These are phyloP conservation scores for Conus betulinus DNA, from an alignment of 1,140 invertebrate genomes.

Conservation along the genomic window DNA sequence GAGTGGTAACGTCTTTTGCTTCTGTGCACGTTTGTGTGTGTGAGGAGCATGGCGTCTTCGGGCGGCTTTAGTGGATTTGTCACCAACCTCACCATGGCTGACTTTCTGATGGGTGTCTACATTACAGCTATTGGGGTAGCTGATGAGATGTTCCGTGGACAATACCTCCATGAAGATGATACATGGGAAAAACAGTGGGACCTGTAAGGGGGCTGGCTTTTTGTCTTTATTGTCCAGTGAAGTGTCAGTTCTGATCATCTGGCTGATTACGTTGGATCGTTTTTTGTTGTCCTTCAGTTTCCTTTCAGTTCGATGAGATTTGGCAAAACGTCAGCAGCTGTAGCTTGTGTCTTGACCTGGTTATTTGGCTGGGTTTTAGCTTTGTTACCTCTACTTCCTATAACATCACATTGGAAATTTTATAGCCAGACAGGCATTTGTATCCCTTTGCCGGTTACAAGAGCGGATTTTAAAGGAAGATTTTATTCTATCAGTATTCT, in stretches of 20 bases:
- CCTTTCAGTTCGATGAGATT: slow-evolving; percentile 49
- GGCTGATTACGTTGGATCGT: slow-evolving; percentile 61
- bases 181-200: slow-evolving; percentile 54
- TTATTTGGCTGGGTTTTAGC: slow-evolving; percentile 33
- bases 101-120: slow-evolving; percentile 69
- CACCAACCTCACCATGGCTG: slow-evolving; percentile 57
- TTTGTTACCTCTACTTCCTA: slow-evolving; percentile 38
- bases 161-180: slow-evolving; percentile 54
- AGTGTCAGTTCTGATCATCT: slow-evolving; percentile 59
- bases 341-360: slow-evolving; percentile 36
- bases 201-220: slow-evolving; percentile 59
- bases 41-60: not conserved
- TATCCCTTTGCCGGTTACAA: slow-evolving; percentile 51
- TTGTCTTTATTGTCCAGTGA: slow-evolving; percentile 59
- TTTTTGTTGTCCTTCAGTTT: slow-evolving; percentile 54
- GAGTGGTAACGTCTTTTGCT: slow-evolving; percentile 46
- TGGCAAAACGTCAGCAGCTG: slow-evolving; percentile 6
- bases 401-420: slow-evolving; percentile 50
- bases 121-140: slow-evolving; percentile 60
- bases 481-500: slow-evolving; percentile 48
- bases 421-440: slow-evolving; percentile 52
- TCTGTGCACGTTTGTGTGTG: slow-evolving; percentile 23
- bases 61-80: slow-evolving; percentile 46
- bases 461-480: slow-evolving; percentile 32
- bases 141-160: slow-evolving; percentile 54